phyloP scores from a whole-genome alignment of 2,113 vertebrate species.

The Tricholaema leucomelas region DNA sequence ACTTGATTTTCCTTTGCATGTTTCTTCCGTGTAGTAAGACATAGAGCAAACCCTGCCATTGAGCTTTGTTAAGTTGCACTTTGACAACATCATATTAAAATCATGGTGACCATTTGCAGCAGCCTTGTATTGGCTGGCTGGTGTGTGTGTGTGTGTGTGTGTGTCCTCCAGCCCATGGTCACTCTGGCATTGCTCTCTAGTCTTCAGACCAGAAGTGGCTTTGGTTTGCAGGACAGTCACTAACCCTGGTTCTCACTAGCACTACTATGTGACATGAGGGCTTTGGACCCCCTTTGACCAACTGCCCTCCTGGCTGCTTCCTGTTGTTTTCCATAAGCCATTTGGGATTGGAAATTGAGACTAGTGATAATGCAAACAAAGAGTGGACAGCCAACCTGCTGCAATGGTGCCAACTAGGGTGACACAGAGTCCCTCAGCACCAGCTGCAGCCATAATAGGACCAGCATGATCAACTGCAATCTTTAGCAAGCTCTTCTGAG shows the following conservation, averaged over 20 bases:
- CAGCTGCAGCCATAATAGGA: too few relatives aligned
- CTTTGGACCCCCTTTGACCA: not conserved
- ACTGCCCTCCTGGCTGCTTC: not conserved
- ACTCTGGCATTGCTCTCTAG: accelerated
- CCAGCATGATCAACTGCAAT: accelerated
- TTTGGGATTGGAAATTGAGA: not conserved
- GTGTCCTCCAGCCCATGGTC: accelerated
- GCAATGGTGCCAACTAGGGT: accelerated
- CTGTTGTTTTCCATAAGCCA: not conserved
- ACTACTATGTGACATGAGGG: accelerated
- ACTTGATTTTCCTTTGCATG: too few relatives aligned
- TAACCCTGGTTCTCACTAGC: accelerated
- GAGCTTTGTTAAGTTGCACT: too few relatives aligned
- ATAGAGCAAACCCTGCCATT: too few relatives aligned
- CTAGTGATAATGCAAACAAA: accelerated
- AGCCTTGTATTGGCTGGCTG: not conserved
- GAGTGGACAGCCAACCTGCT: accelerated
- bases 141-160: too few relatives aligned
- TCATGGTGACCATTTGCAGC: not conserved
- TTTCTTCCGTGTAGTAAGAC: too few relatives aligned
- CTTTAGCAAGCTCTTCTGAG: not conserved
- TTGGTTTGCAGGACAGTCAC: accelerated
- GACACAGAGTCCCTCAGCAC: accelerated
- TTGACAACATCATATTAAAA: not conserved
- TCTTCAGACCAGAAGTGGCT: not conserved